Evolutionary conservation across 2,888 invertebrate genomes (phyloP), one percentile per base, ranked within the genome.

Genomic region (Eupithecia vulgata): DNA sequence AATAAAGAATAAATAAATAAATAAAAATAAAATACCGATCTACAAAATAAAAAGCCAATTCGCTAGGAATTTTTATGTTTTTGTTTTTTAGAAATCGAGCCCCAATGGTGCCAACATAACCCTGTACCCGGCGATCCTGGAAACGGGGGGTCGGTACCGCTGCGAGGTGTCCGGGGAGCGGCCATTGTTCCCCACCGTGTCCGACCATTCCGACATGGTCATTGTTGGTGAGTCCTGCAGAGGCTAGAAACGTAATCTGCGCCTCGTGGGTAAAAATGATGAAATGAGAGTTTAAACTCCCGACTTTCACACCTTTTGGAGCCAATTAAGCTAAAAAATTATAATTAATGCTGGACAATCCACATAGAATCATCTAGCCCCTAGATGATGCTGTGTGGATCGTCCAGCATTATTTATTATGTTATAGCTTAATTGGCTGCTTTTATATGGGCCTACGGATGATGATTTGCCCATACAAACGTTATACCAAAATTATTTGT

Each of bases 121-220:
- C 69, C 92, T 97, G 83, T 95, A 95, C 76, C 95, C 96, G 21
- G 96, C 97, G 74, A 95, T 95, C 79, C 90, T 97, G 82, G 95
- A 96, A 88, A 96, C 97, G 72, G 96, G 96, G 67, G 97, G 97
- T 64, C 94, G 96, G 76, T 97, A 97, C 91, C 95, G 97, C 78
- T 97, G 97, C 87, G 97, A 97, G 89, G 97, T 97, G 78, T 97
- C 97, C 57, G 97, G 96, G 45, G 97, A 97, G 87, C 95, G 96
- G 76, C 97, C 97, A 42, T 96, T 96, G 75, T 97, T 97, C 90
- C 96, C 96, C 83, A 97, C 97, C 30, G 96, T 97, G 76, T 96
- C 96, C 64, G 96, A 96, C 85, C 96, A 96, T 87, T 95, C 96
- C 67, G 96, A 97, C 86, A 96, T 97, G 96, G 91, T 95, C 81